Base-by-base conservation (phyloP, 2,888 invertebrate genomes). In the Spodoptera picta region DNA sequence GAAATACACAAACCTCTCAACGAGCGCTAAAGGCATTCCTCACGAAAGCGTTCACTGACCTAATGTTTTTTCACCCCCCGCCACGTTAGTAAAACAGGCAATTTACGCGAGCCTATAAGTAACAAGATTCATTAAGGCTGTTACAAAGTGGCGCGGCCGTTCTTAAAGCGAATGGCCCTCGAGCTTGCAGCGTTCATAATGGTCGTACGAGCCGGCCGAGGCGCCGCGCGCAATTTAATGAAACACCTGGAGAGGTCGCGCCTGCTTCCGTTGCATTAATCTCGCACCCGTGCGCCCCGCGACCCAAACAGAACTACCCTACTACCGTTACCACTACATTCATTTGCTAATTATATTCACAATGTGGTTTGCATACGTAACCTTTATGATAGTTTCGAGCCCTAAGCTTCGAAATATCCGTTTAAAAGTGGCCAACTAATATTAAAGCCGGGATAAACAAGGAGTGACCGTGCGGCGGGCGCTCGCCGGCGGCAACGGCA, bases 91-190 rank as follows among this genome's bases (percentile, higher is more conserved):
- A 88, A 92, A 92, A 90, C 92, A 87, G 92, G 93, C 90, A 92
- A 94, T 94, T 94, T 92, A 90, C 90, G 90, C 87, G 87, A 89
- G 91, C 92, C 92, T 93, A 93, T 93, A 93, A 94, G 94, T 93
- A 94, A 93, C 93, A 90, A 92, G 93, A 93, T 94, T 94, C 93
- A 94, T 94, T 94, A 94, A 92, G 90, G 90, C 88, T 86, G 92
- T 93, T 93, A 94, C 94, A 94, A 93, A 94, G 94, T 94, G 91
- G 92, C 91, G 89, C 92, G 85, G 90, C 88, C 92, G 92, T 92
- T 93, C 94, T 94, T 94, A 92, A 92, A 94, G 93, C 92, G 93
- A 94, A 94, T 94, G 92, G 93, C 93, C 88, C 93, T 94, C 90
- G 89, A 94, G 93, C 90, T 91, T 90, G 92, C 93, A 91, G 90